Percentiles rank a stretch among this genome's conserved stretches.
Evolutionary conservation across 2,797 vertebrate genomes (phyloP).

Genomic region (Mareca penelope): DNA sequence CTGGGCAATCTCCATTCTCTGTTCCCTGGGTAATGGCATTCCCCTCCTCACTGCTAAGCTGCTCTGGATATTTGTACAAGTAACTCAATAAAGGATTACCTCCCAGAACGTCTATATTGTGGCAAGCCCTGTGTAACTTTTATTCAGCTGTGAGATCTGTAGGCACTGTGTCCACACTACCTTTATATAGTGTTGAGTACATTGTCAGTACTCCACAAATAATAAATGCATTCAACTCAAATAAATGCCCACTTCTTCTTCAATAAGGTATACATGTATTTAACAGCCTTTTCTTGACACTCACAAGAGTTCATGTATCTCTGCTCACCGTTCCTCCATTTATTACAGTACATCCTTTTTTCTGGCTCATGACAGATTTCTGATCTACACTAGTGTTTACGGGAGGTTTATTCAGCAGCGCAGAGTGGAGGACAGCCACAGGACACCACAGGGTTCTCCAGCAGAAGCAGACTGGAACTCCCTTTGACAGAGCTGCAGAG

Average conservation of each 20-base stretch:
- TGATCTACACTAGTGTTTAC: accelerated
- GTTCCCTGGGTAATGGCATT: neutral
- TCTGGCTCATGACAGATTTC: neutral
- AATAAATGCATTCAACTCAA: neutral
- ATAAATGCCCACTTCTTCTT: neutral
- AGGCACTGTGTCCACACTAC: neutral
- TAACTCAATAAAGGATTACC: neutral
- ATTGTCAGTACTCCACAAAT: neutral
- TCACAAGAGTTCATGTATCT: neutral
- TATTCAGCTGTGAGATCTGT: neutral
- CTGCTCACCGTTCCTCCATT: neutral
- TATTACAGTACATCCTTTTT: neutral
- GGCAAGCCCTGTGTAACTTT: neutral
- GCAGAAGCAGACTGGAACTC: neutral
- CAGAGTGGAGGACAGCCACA: neutral
- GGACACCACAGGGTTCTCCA: neutral
- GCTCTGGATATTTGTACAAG: neutral
- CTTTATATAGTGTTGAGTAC: neutral
- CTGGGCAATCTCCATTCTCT: neutral
- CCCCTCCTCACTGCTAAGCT: neutral
- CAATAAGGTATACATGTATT: accelerated
- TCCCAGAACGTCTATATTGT: neutral
- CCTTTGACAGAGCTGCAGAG: neutral
- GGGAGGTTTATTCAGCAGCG: neutral
- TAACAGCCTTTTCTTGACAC: neutral